Evolutionary conservation across 2,888 invertebrate species (phyloP).

Genomic region (Andrena marginata): DNA sequence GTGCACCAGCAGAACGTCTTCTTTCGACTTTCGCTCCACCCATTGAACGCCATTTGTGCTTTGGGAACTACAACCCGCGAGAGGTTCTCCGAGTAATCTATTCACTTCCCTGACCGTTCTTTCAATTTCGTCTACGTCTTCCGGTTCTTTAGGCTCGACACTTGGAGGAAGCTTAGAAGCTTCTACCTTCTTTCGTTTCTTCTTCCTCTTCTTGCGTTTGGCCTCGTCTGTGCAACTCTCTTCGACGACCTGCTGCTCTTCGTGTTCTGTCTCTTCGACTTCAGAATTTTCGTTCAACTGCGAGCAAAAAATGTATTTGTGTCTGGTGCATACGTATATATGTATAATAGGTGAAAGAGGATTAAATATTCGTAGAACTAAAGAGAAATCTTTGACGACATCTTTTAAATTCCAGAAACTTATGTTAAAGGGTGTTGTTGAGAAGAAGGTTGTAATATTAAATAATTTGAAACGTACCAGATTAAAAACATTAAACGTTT

Average conservation of each 20-base stretch:
- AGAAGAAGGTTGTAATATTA: background rate
- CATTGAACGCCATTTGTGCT: constrained; percentile 65
- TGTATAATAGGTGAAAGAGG: background rate
- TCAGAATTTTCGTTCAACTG: constrained; percentile 90
- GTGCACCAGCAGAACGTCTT: constrained; percentile 88
- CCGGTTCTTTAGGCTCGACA: constrained; percentile 60
- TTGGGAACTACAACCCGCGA: constrained; percentile 78
- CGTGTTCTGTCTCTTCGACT: constrained; percentile 88
- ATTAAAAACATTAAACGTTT: constrained; percentile 89
- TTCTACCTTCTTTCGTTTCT: constrained; percentile 86
- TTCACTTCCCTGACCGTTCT: constrained; percentile 89
- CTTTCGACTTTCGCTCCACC: constrained; percentile 73
- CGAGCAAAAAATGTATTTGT: constrained; percentile 40
- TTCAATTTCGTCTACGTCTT: constrained; percentile 89
- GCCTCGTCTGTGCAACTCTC: constrained; percentile 80
- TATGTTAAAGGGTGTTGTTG: background rate
- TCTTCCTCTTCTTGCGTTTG: constrained; percentile 89
- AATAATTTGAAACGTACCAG: constrained; percentile 87
- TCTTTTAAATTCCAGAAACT: background rate
- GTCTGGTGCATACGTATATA: background rate
- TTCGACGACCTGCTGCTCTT: constrained; percentile 84
- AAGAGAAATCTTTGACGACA: background rate
- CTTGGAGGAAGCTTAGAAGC: constrained; percentile 67
- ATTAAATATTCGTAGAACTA: background rate
- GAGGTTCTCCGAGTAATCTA: constrained; percentile 88